Base-by-base conservation (phyloP, 2,797 vertebrate genomes). In the Chaunax sp. region DNA sequence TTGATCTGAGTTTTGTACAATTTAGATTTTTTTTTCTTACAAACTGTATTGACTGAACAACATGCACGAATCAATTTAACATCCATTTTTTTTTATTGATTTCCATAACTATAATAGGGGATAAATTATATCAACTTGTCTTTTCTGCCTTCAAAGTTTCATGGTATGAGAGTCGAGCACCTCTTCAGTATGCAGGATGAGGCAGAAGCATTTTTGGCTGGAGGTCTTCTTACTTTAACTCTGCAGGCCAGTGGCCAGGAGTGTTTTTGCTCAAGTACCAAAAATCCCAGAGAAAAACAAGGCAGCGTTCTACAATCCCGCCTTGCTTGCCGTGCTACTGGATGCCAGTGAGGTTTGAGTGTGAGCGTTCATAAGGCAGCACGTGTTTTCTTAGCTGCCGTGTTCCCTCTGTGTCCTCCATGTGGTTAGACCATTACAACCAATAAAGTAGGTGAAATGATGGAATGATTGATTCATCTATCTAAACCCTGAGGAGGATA, bases 211-310 rank as follows among this genome's bases (percentile, higher is more conserved):
- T 72, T 72, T 80, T 51, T 63, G 57, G 45, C 65, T 33, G 4
- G 15, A 69, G 28, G 28, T 30, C 28, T 18, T 22, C 23, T 46
- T 50, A 1, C 6, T 45, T 20, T 57, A 71, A 81, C 52, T 62
- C 63, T 58, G 33, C 9, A 14, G 74, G 75, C 51, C 51, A 2
- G 53, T 26, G 43, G 69, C 77, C 83, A 81, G 71, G 38, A 59
- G 53, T 43, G 50, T 50, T 35, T 35, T 20, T 37, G 43, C 69
- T 73, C 44, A 51, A 70, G 83, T 85, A 85, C 71, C 86, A 87
- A 79, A 80, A 78, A 79, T 87, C 65, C 81, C 59, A 37, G 79
- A 85, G 77, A 78, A 82, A 82, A 85, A 73, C 83, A 85, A 77
- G 61, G 70, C 72, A 45, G 76, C 46, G 78, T 85, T 82, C 77